A percentile compares a stretch with the other conserved stretches of the same genome.
These are phyloP conservation scores for Neosilurus hyrtlii DNA, from an alignment of 2,797 vertebrate genomes.

Conservation along the genomic window DNA sequence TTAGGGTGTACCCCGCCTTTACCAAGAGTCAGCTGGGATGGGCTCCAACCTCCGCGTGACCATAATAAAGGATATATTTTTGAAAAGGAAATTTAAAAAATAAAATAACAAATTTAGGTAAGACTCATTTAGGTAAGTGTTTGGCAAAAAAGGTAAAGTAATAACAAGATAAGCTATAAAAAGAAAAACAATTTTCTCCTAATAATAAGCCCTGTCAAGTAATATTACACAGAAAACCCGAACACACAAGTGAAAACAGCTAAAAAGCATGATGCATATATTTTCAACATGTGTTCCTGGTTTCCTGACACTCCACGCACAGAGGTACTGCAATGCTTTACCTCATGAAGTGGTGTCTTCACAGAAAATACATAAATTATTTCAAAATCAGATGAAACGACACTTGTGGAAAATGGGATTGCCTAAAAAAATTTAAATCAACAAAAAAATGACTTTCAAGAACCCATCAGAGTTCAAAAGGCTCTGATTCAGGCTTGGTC, in stretches of 20 bases:
- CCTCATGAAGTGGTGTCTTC: constrained; percentile 32
- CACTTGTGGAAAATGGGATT: constrained; percentile 21
- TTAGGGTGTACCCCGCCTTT: too few relatives aligned
- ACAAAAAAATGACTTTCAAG: background rate
- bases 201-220: background rate
- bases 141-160: background rate
- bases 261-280: constrained; percentile 32
- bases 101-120: too few relatives aligned
- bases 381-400: constrained; percentile 36
- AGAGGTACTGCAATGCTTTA: constrained; percentile 20
- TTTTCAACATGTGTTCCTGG: constrained; percentile 27
- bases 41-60: too few relatives aligned
- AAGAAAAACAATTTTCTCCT: background rate
- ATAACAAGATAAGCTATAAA: background rate
- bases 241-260: too few relatives aligned
- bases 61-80: too few relatives aligned
- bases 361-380: constrained; percentile 44
- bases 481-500: background rate
- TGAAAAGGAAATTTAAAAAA: too few relatives aligned
- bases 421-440: constrained; percentile 7
- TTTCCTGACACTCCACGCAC: constrained; percentile 1
- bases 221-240: background rate
- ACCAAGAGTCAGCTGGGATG: too few relatives aligned
- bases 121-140: background rate
- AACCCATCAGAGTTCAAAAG: background rate